phyloP scores from a whole-genome alignment of 2,797 vertebrate species.

The Eulemur albifrons region DNA sequence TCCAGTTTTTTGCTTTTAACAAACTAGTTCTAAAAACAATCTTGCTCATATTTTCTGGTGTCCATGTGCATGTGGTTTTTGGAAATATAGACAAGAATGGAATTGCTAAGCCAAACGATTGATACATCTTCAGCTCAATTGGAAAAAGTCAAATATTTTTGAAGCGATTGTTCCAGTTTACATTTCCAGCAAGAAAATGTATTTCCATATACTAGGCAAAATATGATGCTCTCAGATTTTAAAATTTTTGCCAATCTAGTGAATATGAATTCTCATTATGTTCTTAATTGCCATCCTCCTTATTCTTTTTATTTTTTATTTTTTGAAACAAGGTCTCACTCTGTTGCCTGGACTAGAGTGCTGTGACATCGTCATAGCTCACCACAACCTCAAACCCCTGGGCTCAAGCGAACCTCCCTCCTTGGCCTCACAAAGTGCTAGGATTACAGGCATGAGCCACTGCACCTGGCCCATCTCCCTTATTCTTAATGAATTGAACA shows the following conservation, averaged over 20 bases:
- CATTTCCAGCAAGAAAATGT: background rate
- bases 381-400: too few relatives aligned
- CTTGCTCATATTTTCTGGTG: background rate
- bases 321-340: too few relatives aligned
- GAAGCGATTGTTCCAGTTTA: background rate
- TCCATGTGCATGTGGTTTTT: background rate
- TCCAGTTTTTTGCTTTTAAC: background rate
- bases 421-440: too few relatives aligned
- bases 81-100: background rate
- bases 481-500: background rate
- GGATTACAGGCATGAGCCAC: too few relatives aligned
- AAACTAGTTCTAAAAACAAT: constrained; percentile 1
- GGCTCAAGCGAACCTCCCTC: too few relatives aligned
- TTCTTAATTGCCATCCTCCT: background rate
- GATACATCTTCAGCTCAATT: background rate
- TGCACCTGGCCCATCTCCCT: too few relatives aligned
- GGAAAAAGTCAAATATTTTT: background rate
- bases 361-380: too few relatives aligned
- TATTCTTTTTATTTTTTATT: too few relatives aligned
- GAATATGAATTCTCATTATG: background rate
- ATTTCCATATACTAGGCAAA: background rate
- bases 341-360: too few relatives aligned
- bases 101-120: background rate
- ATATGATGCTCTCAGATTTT: background rate
- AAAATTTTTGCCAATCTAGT: background rate